Evolutionary conservation across 2,888 invertebrate genomes (phyloP), one percentile per base, ranked within the genome.

Genomic region (Theretra japonica): DNA sequence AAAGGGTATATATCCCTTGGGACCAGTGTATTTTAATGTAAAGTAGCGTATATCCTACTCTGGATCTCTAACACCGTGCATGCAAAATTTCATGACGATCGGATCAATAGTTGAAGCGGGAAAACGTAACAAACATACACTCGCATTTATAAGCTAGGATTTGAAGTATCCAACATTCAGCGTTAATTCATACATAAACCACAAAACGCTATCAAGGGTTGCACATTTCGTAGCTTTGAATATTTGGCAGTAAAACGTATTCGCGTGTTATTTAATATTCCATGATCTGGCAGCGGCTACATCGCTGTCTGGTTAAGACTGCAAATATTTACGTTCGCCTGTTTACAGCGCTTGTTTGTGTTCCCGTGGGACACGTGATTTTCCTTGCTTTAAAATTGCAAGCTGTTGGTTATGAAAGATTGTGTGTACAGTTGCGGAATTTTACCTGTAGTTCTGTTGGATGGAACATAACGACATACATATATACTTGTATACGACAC

Each of bases 191-290:
- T 28, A 28, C 28, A 28, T 2, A 6, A 30, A 30, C 57, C 57
- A 23, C 19, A 62, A 21, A 41, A 15, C n/a, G 60, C 30, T 62
- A 5, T 53, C 53, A 41, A 17, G 21, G 17, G 23, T 41, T 65
- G 48, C 65, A 41, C 41, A 5, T 19, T 48, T 65, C 48, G 41
- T 41, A 65, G 17, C 65, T 48, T 17, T 4, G 48, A 48, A 65
- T 48, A 65, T 65, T 65, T 23, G 23, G 48, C 23, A 48, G 7
- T 48, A 48, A 65, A 62, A 62, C 11, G 65, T 65, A 65, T 23
- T 48, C 25, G 65, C 48, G 41, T 65, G 25, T 58, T 58, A 23
- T 65, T 65, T 65, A 48, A 65, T 65, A 65, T 65, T 65, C 48
- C 48, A 65, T 41, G 48, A 65, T 48, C 23, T 23, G 17, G 48